Conservation (phyloP, 2,888 invertebrate species). For the Philopedon plagiatum region DNA sequence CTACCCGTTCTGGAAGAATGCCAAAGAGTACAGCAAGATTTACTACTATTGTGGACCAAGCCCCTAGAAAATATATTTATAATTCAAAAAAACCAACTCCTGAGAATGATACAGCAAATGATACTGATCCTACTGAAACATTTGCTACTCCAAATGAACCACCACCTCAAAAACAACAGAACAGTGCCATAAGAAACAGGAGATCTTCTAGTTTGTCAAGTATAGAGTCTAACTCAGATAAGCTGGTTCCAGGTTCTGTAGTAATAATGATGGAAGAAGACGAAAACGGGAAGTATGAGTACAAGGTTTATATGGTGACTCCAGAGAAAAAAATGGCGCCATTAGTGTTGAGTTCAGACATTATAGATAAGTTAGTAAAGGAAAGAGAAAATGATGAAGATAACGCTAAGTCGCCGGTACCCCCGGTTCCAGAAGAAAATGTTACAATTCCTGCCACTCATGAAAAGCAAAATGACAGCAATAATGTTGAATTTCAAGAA, state of each 20-base stretch:
- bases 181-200: constrained; percentile 5
- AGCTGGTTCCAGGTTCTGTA: constrained; percentile 69
- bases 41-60: constrained; percentile 1
- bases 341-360: constrained; percentile 63
- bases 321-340: constrained; percentile 64
- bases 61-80: not conserved
- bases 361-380: constrained; percentile 58
- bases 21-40: constrained; percentile 63
- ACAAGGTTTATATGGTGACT: constrained; percentile 71
- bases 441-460: constrained; percentile 40
- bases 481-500: not conserved
- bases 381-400: constrained; percentile 5
- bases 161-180: not conserved
- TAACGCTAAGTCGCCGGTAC: not conserved
- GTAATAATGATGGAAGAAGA: constrained; percentile 70
- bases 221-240: constrained; percentile 49
- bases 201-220: constrained; percentile 36
- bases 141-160: not conserved
- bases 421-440: constrained; percentile 38
- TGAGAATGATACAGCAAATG: not conserved
- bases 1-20: constrained; percentile 68
- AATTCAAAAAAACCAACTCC: constrained; percentile 11
- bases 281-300: constrained; percentile 67
- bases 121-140: not conserved
- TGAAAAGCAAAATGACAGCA: not conserved